These are phyloP conservation scores for Latheticus oryzae DNA, from an alignment of 2,888 invertebrate species.

Conservation along the genomic window DNA sequence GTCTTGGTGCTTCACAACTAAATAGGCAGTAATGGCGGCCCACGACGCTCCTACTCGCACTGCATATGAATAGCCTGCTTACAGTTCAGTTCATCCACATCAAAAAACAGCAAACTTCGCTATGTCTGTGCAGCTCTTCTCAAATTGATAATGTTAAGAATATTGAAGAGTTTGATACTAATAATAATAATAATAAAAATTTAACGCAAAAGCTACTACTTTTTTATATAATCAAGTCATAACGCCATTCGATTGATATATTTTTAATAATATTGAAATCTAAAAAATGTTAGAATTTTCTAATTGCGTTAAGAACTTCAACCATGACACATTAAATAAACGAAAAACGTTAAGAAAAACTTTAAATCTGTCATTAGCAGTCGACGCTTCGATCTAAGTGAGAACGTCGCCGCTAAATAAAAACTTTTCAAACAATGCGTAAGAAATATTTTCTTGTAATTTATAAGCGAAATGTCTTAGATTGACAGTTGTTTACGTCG, in stretches of 20 bases:
- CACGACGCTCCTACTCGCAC: slow-evolving; percentile 50
- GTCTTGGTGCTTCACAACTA: slow-evolving; percentile 55
- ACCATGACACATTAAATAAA: no score
- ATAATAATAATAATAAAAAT: no score
- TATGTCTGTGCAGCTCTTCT: slow-evolving; percentile 37
- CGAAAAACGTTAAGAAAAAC: neutral
- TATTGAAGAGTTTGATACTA: slow-evolving; percentile 4
- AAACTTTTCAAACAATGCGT: slow-evolving; percentile 48
- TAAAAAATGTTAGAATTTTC: no score
- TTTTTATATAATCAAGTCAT: neutral
- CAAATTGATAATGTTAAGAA: slow-evolving; percentile 37
- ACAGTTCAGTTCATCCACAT: slow-evolving; percentile 45
- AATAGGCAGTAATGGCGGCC: slow-evolving; percentile 59
- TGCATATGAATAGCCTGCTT: slow-evolving; percentile 58
- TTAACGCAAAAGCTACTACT: no score
- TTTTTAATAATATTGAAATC: no score
- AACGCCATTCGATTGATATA: no score
- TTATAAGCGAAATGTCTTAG: slow-evolving; percentile 53
- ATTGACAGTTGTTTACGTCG: slow-evolving; percentile 48
- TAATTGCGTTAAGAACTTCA: slow-evolving; percentile 7
- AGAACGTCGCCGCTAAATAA: slow-evolving; percentile 42
- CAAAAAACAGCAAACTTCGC: slow-evolving; percentile 40
- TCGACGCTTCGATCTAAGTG: slow-evolving; percentile 34
- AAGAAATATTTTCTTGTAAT: slow-evolving; percentile 54
- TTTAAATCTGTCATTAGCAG: slow-evolving; percentile 27